Evolutionary conservation across 2,888 invertebrate species (phyloP).

Genomic region (Megaustenia siamemsis): DNA sequence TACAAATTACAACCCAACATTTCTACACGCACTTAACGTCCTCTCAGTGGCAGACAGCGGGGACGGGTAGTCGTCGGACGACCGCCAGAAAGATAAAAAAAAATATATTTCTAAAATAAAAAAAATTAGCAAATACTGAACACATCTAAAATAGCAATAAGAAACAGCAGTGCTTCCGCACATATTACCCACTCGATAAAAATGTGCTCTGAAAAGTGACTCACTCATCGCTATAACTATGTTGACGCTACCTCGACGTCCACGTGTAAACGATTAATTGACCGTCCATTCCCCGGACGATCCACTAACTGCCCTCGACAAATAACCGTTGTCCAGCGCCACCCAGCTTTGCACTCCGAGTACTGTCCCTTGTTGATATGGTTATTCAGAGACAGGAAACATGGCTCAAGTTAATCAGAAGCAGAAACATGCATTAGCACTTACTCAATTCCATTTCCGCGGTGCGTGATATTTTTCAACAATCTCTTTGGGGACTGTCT

Average conservation of each 20-base stretch:
- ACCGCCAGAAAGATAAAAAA: too few species aligned
- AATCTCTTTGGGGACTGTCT: not conserved
- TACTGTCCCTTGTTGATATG: not conserved
- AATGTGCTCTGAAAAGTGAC: not conserved
- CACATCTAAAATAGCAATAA: too few species aligned
- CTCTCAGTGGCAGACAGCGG: too few species aligned
- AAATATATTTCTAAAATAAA: too few species aligned
- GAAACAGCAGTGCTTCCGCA: too few species aligned
- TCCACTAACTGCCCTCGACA: not conserved
- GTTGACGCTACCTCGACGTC: not conserved
- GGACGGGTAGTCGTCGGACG: too few species aligned
- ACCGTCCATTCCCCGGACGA: not conserved
- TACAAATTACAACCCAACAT: too few species aligned
- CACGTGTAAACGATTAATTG: not conserved
- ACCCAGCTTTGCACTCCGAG: not conserved
- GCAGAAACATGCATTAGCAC: constrained; percentile 3
- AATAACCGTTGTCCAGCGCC: not conserved
- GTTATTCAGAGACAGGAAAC: not conserved
- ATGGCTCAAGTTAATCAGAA: not conserved
- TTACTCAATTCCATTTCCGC: not conserved
- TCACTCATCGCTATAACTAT: not conserved
- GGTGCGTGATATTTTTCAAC: not conserved
- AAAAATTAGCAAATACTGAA: too few species aligned
- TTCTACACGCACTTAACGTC: too few species aligned
- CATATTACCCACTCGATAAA: not conserved